Conservation (phyloP, 2,113 vertebrate genomes). For the Phodopus roborovskii region DNA sequence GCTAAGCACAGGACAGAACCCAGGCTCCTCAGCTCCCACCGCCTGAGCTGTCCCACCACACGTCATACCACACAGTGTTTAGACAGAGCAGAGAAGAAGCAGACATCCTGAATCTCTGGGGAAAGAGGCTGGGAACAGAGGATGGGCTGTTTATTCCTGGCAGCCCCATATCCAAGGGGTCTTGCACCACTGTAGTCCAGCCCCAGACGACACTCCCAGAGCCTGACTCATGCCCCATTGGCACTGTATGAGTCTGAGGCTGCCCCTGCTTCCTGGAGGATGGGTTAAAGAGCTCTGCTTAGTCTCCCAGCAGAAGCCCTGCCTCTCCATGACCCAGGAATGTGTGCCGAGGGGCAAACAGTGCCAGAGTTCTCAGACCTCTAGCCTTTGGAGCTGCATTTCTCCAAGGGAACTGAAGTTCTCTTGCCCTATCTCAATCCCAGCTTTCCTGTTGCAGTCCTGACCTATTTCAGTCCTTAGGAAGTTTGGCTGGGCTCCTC, state of each 20-base stretch:
- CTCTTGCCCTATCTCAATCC: not conserved
- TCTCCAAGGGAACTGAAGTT: not conserved
- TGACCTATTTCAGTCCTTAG: not conserved
- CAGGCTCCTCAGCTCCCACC: constrained; percentile 29
- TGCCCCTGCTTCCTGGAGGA: not conserved
- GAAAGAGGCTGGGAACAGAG: constrained; percentile 67
- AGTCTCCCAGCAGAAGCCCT: not conserved
- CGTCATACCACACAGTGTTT: constrained; percentile 70
- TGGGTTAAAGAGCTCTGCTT: not conserved
- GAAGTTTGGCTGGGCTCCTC: not conserved
- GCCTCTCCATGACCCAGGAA: not conserved
- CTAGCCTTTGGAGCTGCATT: not conserved
- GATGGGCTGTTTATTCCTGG: constrained; percentile 72
- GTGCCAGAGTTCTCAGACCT: not conserved
- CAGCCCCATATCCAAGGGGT: not conserved
- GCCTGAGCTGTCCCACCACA: not conserved
- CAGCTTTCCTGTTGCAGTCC: not conserved
- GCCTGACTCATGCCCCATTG: constrained; percentile 51
- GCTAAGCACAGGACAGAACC: not conserved
- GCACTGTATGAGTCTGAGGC: not conserved
- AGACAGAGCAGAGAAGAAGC: constrained; percentile 78
- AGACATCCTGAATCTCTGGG: constrained; percentile 63
- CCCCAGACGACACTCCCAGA: constrained; percentile 69
- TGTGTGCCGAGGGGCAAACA: not conserved
- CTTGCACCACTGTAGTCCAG: constrained; percentile 56